Base-by-base conservation (phyloP, 35 echinoderm and acorn worm genomes). In the Apostichopus californicus region DNA sequence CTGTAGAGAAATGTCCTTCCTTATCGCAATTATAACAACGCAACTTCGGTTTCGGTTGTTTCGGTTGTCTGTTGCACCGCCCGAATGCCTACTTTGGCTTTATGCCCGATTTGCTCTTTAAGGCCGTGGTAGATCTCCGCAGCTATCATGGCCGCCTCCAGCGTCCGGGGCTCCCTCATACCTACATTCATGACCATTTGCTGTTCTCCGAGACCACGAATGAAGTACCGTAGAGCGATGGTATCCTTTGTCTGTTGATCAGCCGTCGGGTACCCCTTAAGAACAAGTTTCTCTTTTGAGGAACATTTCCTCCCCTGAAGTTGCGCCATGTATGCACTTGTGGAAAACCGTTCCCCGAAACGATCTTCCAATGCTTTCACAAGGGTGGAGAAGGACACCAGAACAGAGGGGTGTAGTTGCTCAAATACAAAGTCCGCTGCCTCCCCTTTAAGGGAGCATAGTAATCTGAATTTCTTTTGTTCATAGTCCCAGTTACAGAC, bases 171-270 rank as follows among this genome's bases (percentile, higher is more conserved):
- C 6, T 93, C 34, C 54, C 23, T 87, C 84, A 89, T 87, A 11
- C 81, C 81, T 5, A 87, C 34, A 7, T 83, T 56, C n/a, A 93
- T 15, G 4, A 63, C 34, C 13, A 93, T 77, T 18, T 86, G 23
- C 57, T 93, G 92, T 46, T 93, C 80, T 0, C 53, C 22, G 4
- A 93, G 63, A 5, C 91, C 91, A 9, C 53, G 55, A 54, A 92
- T 54, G 81, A 64, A 92, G 25, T 92, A 61, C 5, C 91, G 79
- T 54, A 92, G 55, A 24, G 91, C 79, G 26, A 92, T 93, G 26
- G 26, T 28, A 28, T 28, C 26, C 26, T 28, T 28, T n/a, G 92
- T 93, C 11, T 8, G 55, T 17, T 23, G 24, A 56, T 93, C 81
- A 77, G 83, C 92, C 14, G 66, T 88, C 17, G 66, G 92, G 70